Evolutionary conservation across 1,140 invertebrate species (phyloP).

Genomic region (Mycetomoellerius zeteki): DNA sequence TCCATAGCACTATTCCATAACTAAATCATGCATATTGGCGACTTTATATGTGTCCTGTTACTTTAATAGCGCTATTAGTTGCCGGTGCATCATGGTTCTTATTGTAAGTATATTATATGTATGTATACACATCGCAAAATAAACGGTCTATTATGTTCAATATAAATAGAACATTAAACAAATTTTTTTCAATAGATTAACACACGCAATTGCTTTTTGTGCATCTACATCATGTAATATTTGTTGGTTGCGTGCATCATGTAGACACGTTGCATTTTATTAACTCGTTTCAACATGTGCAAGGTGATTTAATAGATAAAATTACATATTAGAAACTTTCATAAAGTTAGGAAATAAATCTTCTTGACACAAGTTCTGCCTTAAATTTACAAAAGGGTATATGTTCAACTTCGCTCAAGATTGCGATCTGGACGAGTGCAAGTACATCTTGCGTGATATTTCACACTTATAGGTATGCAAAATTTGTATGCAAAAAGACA

Average conservation of each 20-base stretch:
- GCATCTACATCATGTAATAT: neutral
- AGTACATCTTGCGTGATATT: neutral
- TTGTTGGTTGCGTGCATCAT: slow-evolving; percentile 17
- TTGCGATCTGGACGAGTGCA: neutral
- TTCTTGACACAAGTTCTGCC: slow-evolving; percentile 18
- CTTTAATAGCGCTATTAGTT: no score
- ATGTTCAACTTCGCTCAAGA: slow-evolving; percentile 5
- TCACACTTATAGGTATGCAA: slow-evolving; percentile 8
- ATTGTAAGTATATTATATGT: no score
- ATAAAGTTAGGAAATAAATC: slow-evolving; percentile 52
- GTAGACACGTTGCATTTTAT: slow-evolving; percentile 11
- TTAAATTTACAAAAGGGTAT: slow-evolving; percentile 18
- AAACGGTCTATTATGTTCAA: neutral
- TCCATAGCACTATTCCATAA: no score
- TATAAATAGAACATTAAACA: slow-evolving; percentile 24
- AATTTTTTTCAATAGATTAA: neutral
- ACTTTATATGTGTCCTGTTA: no score
- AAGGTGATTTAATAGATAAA: slow-evolving; percentile 21
- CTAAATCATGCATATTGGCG: no score
- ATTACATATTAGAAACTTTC: slow-evolving; percentile 40
- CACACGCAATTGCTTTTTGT: slow-evolving; percentile 13
- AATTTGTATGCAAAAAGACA: neutral
- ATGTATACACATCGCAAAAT: neutral
- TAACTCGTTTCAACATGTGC: neutral
- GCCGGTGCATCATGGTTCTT: neutral